Conservation (phyloP, 2,113 vertebrate genomes). For the Lophura nycthemera region DNA sequence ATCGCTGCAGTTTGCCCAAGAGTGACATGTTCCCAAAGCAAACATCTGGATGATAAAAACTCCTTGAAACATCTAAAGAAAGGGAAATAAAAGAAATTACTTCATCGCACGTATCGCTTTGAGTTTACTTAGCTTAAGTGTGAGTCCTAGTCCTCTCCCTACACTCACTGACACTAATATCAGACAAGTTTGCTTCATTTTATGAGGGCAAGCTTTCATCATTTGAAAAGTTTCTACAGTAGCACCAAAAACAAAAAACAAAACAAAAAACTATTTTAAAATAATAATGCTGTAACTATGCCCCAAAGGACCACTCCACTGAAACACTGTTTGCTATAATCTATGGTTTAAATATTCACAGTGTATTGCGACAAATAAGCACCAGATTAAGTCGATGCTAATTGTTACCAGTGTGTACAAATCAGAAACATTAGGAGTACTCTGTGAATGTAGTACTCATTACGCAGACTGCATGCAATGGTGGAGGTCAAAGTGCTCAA, state of each 20-base stretch:
- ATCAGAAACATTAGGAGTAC: neutral
- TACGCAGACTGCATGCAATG: neutral
- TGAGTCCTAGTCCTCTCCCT: neutral
- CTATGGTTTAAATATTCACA: neutral
- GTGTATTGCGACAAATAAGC: neutral
- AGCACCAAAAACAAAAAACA: neutral
- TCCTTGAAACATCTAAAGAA: neutral
- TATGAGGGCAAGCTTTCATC: neutral
- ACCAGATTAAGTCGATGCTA: neutral
- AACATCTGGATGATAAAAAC: neutral
- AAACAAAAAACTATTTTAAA: neutral
- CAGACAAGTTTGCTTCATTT: neutral
- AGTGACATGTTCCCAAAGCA: neutral
- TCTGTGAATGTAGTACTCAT: neutral
- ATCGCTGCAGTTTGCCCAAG: conserved; percentile 16
- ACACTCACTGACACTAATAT: neutral
- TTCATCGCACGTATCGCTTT: neutral
- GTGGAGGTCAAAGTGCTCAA: neutral
- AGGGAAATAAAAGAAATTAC: neutral
- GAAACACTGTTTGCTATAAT: neutral
- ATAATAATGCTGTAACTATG: neutral
- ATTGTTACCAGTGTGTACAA: neutral
- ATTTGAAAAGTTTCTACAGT: neutral
- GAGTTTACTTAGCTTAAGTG: neutral
- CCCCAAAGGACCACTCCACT: neutral